These are phyloP conservation scores for Zaprionus capensis DNA, from an alignment of 1,140 invertebrate species.

Conservation along the genomic window DNA sequence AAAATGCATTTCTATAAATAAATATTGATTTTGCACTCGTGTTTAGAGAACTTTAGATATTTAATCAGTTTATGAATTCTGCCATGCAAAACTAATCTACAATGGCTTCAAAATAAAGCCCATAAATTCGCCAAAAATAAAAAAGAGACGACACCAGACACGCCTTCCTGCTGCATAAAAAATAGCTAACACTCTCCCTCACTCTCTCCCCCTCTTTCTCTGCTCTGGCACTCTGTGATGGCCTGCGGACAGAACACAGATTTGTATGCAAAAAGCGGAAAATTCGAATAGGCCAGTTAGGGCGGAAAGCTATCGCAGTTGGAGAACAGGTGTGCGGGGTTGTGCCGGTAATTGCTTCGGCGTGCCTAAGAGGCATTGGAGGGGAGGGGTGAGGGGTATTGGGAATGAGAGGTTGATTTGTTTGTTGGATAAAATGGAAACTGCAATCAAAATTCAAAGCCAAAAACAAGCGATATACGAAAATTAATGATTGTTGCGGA, in stretches of 20 bases:
- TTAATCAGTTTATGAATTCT: slow-evolving; percentile 72
- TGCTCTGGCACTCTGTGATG: slow-evolving; percentile 39
- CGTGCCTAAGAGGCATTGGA: neutral
- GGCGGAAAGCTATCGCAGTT: slow-evolving; percentile 2
- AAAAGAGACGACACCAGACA: slow-evolving; percentile 23
- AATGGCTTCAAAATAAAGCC: slow-evolving; percentile 60
- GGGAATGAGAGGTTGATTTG: slow-evolving; percentile 50
- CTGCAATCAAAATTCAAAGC: slow-evolving; percentile 71
- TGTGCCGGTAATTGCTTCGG: slow-evolving; percentile 56
- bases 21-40: slow-evolving; percentile 37
- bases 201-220: neutral
- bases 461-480: slow-evolving; percentile 40
- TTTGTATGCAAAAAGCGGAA: slow-evolving; percentile 62
- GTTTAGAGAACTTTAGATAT: slow-evolving; percentile 36
- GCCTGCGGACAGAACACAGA: slow-evolving; percentile 57
- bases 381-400: no score
- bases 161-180: slow-evolving; percentile 47
- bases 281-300: slow-evolving; percentile 43
- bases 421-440: slow-evolving; percentile 47
- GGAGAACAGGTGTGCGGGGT: slow-evolving; percentile 48
- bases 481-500: slow-evolving; percentile 68
- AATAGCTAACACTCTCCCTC: slow-evolving; percentile 32
- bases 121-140: slow-evolving; percentile 62
- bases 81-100: slow-evolving; percentile 70
- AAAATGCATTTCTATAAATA: slow-evolving; percentile 7